Evolutionary conservation across 2,888 invertebrate genomes (phyloP).

Genomic region (Lasioglossum zephyrum): DNA sequence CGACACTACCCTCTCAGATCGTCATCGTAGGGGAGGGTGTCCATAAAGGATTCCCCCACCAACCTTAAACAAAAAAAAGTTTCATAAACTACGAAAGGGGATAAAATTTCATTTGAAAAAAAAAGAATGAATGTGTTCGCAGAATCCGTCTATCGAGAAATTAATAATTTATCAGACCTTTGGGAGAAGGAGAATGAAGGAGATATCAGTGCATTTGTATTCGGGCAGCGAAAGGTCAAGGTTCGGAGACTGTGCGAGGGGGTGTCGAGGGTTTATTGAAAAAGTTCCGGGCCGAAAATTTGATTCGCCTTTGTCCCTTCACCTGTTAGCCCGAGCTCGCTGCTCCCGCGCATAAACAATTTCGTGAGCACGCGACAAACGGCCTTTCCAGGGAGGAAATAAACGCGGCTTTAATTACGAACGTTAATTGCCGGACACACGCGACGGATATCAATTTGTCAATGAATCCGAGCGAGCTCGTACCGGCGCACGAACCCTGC

Average conservation of each 20-base stretch:
- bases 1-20: no score
- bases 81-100: no score
- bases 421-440: conserved; percentile 34
- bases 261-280: neutral
- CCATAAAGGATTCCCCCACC: no score
- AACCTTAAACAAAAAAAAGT: no score
- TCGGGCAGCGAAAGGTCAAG: neutral
- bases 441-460: conserved; percentile 42
- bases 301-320: neutral
- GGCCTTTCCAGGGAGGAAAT: neutral
- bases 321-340: neutral
- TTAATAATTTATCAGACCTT: no score
- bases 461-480: conserved; percentile 31
- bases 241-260: neutral
- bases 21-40: no score
- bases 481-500: neutral
- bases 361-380: neutral
- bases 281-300: neutral
- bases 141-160: no score
- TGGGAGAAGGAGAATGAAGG: neutral
- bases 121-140: no score
- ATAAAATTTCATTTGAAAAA: no score
- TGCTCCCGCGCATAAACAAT: neutral
- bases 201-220: neutral
- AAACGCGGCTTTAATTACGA: conserved; percentile 39